Evolutionary conservation across 2,797 vertebrate species (phyloP).

Genomic region (Characodon lateralis): DNA sequence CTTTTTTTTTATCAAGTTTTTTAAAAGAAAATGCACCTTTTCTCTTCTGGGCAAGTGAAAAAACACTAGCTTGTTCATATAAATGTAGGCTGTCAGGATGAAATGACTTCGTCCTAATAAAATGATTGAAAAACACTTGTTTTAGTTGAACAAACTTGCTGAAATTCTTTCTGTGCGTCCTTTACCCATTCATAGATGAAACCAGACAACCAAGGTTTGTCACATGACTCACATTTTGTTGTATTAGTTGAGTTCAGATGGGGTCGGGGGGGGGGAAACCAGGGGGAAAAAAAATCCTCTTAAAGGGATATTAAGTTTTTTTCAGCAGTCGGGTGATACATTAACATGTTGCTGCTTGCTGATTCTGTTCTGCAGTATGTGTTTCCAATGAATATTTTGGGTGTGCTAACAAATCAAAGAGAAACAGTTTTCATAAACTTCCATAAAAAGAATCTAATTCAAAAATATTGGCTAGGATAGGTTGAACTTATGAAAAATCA

Average conservation of each 20-base stretch:
- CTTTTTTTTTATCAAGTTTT: background rate
- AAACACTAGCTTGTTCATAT: no score
- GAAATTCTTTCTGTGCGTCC: background rate
- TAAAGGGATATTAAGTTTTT: background rate
- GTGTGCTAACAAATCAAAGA: background rate
- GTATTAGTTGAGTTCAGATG: background rate
- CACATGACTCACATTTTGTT: background rate
- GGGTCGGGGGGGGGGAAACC: no score
- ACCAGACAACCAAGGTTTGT: background rate
- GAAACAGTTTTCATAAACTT: background rate
- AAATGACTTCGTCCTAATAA: no score
- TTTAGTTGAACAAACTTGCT: background rate
- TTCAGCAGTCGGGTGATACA: background rate
- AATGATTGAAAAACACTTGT: background rate
- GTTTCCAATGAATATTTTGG: background rate
- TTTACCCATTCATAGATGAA: background rate
- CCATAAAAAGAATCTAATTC: no score
- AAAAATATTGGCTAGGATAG: no score
- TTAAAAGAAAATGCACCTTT: background rate
- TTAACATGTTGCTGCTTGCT: background rate
- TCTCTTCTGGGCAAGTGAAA: background rate
- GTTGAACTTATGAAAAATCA: background rate
- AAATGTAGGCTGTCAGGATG: no score
- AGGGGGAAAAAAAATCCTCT: no score
- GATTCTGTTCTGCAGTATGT: background rate